A percentile compares a stretch with the other conserved stretches of the same genome.
Evolutionary conservation across 2,797 vertebrate species (phyloP).

Genomic region (Chrosomus eos): DNA sequence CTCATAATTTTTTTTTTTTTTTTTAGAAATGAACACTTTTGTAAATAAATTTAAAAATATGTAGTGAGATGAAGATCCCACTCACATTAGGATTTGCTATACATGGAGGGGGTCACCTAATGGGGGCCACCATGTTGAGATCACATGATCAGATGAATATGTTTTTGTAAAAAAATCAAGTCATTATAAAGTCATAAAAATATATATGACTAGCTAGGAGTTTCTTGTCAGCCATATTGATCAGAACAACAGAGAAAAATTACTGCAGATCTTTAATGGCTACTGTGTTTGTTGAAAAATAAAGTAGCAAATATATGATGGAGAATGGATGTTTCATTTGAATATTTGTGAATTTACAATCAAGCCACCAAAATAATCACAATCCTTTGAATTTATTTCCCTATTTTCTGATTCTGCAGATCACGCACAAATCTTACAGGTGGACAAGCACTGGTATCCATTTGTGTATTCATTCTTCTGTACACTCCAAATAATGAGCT

Average conservation of each 20-base stretch:
- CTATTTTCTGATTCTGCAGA: conserved; percentile 82
- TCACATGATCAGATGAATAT: not conserved
- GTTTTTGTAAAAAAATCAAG: too few relatives aligned
- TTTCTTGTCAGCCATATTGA: not conserved
- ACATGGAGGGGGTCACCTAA: not conserved
- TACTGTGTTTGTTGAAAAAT: not conserved
- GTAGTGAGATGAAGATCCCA: not conserved
- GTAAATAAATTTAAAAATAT: not conserved
- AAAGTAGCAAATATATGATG: conserved; percentile 38
- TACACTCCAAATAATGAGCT: conserved; percentile 95
- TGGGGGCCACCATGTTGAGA: not conserved
- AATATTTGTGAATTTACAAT: conserved; percentile 72
- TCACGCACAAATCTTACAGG: conserved; percentile 82
- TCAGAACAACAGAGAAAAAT: not conserved
- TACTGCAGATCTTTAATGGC: not conserved
- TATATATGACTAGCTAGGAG: too few relatives aligned
- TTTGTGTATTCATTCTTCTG: conserved; percentile 87
- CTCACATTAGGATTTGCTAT: not conserved
- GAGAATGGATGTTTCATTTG: conserved; percentile 57
- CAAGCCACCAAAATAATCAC: conserved; percentile 78
- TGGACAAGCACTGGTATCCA: conserved; percentile 82
- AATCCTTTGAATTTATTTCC: conserved; percentile 86
- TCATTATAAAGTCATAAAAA: too few relatives aligned
- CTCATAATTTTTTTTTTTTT: too few relatives aligned
- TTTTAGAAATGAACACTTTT: not conserved